Conservation (phyloP, 2,113 vertebrate genomes). For the Calyptommatus sinebrachiatus region DNA sequence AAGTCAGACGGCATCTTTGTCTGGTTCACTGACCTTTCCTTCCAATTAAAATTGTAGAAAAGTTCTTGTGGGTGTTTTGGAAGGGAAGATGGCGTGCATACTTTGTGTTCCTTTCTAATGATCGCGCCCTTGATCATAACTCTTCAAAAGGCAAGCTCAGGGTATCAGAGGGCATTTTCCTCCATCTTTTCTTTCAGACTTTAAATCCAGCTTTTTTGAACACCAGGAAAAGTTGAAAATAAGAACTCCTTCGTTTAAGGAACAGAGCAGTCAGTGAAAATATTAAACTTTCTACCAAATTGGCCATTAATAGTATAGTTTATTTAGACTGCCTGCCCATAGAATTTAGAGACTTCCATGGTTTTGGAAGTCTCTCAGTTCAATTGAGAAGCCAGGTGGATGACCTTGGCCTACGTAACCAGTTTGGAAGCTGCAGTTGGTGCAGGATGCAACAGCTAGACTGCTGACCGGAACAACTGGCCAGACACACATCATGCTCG, state of each 20-base stretch:
- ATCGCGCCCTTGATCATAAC: neutral
- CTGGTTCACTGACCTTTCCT: conserved; percentile 3
- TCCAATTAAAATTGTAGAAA: conserved; percentile 15
- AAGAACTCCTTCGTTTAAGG: neutral
- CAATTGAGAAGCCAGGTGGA: no score
- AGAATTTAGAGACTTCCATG: no score
- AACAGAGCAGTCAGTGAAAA: neutral
- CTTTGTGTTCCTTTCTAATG: neutral
- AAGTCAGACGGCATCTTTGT: neutral
- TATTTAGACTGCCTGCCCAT: neutral
- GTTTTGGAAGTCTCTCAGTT: no score
- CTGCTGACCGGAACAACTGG: no score
- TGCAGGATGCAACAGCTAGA: no score
- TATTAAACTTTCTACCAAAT: neutral
- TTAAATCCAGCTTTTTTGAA: neutral
- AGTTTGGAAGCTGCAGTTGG: no score
- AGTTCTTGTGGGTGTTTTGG: neutral
- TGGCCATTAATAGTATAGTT: no score
- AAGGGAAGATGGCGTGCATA: neutral
- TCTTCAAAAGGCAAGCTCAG: neutral
- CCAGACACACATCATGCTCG: no score
- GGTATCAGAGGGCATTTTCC: neutral
- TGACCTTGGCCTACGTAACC: no score
- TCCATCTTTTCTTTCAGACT: neutral
- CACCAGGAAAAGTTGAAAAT: neutral